phyloP scores from a whole-genome alignment of 2,113 vertebrate genomes.

The Gadus chalcogrammus region DNA sequence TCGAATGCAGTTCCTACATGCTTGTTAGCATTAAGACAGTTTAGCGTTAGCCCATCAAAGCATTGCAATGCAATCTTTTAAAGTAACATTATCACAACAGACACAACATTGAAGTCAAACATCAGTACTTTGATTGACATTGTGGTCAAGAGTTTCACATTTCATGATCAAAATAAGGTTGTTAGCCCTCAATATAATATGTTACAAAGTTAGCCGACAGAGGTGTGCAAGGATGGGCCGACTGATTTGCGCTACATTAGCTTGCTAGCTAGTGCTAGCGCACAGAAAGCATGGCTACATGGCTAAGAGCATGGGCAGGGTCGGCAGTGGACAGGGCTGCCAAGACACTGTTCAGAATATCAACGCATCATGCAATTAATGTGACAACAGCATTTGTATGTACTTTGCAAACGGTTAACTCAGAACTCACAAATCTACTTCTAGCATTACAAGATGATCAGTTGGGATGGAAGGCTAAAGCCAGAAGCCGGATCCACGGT shows the following conservation, averaged over 20 bases:
- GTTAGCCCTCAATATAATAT: no score
- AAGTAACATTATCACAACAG: neutral
- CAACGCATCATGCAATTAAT: neutral
- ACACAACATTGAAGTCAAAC: conserved; percentile 13
- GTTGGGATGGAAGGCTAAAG: neutral
- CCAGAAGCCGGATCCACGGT: conserved; percentile 20
- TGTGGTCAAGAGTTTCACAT: no score
- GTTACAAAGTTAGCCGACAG: neutral
- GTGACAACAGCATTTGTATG: neutral
- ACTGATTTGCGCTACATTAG: conserved; percentile 13
- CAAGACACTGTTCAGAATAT: neutral
- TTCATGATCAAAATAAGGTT: no score
- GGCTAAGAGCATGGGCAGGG: conserved; percentile 50
- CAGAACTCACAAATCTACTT: no score
- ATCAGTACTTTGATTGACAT: no score
- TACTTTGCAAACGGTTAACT: neutral
- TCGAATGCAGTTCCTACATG: conserved; percentile 16
- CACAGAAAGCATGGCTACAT: conserved; percentile 15
- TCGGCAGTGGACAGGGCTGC: conserved; percentile 8
- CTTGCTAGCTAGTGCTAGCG: conserved; percentile 22
- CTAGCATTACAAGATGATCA: neutral
- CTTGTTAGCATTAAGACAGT: conserved; percentile 25
- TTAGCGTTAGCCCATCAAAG: conserved; percentile 38
- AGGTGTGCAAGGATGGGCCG: conserved; percentile 27
- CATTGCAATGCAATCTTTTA: conserved; percentile 1